Conservation (phyloP, 30 jellyfish, hydroid and myxozoan species). For the Chrysaora quinquecirrha region DNA sequence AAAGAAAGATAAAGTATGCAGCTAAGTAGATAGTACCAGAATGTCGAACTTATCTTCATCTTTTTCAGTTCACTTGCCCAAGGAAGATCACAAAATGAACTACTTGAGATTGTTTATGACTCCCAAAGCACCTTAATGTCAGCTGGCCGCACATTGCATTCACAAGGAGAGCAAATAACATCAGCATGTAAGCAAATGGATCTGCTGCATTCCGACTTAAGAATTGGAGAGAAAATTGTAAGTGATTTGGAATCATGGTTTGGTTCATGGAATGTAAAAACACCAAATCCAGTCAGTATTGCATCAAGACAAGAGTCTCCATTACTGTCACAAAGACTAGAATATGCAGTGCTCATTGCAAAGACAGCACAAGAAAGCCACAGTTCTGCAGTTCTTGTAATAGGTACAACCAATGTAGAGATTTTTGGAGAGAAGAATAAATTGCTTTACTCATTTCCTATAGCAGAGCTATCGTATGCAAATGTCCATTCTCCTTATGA, state of each 20-base stretch:
- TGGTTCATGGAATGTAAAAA: conserved; percentile 67
- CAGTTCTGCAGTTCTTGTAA: conserved; percentile 45
- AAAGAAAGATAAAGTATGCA: too few species aligned
- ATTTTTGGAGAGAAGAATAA: conserved; percentile 33
- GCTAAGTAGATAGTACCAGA: too few species aligned
- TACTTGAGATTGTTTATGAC: conserved; percentile 71
- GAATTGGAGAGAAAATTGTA: conserved; percentile 69
- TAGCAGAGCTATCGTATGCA: conserved; percentile 44
- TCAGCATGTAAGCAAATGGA: conserved; percentile 55
- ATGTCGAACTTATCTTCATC: too few species aligned
- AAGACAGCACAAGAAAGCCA: conserved; percentile 77
- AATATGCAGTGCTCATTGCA: conserved; percentile 47
- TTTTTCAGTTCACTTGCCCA: too few species aligned
- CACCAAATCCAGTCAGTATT: not conserved
- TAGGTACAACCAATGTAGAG: conserved; percentile 37
- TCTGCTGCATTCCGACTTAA: conserved; percentile 67
- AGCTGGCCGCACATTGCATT: conserved; percentile 69
- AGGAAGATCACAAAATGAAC: conserved; percentile 43
- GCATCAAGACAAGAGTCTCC: conserved; percentile 27
- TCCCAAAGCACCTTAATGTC: conserved; percentile 69
- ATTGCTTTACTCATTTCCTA: conserved; percentile 20
- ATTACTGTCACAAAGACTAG: not conserved
- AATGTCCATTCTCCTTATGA: conserved; percentile 88
- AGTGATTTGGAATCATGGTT: conserved; percentile 93
- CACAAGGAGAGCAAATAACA: conserved; percentile 88